These are phyloP conservation scores for Caenorhabditis sp. DNA, from an alignment of 2,888 invertebrate genomes.

Conservation along the genomic window DNA sequence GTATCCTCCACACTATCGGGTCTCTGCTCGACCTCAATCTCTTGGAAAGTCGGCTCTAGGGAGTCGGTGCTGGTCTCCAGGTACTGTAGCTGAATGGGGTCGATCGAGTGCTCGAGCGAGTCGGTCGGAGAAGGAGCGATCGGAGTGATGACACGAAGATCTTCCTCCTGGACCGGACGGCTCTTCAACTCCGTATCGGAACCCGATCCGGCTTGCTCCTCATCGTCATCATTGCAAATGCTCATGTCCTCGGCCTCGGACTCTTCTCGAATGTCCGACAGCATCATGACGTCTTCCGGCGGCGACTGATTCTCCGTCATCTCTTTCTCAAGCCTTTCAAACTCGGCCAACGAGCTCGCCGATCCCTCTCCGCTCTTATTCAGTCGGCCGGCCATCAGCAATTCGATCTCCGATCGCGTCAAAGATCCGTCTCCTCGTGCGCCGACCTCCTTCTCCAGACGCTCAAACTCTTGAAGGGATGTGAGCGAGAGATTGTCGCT, in stretches of 20 bases:
- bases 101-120: constrained; percentile 52
- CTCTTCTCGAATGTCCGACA: constrained; percentile 78
- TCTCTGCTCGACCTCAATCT: constrained; percentile 49
- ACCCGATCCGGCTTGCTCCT: constrained; percentile 67
- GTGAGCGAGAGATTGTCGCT: constrained; percentile 72
- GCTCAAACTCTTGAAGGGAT: constrained; percentile 78
- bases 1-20: constrained; percentile 54
- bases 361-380: constrained; percentile 70
- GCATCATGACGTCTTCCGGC: constrained; percentile 76
- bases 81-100: constrained; percentile 32
- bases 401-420: constrained; percentile 72
- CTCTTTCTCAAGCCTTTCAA: constrained; percentile 77
- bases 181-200: constrained; percentile 59
- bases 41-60: constrained; percentile 63
- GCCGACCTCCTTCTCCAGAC: constrained; percentile 74
- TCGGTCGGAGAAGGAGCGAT: constrained; percentile 60
- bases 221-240: constrained; percentile 76
- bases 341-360: constrained; percentile 74
- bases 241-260: constrained; percentile 79
- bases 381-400: constrained; percentile 59
- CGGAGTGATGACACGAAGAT: constrained; percentile 56
- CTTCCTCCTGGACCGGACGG: constrained; percentile 61
- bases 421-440: constrained; percentile 69
- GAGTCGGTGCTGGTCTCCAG: constrained; percentile 69
- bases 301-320: constrained; percentile 63